Evolutionary conservation across 2,113 vertebrate genomes (phyloP).

Genomic region (Colistium nudipinnis): DNA sequence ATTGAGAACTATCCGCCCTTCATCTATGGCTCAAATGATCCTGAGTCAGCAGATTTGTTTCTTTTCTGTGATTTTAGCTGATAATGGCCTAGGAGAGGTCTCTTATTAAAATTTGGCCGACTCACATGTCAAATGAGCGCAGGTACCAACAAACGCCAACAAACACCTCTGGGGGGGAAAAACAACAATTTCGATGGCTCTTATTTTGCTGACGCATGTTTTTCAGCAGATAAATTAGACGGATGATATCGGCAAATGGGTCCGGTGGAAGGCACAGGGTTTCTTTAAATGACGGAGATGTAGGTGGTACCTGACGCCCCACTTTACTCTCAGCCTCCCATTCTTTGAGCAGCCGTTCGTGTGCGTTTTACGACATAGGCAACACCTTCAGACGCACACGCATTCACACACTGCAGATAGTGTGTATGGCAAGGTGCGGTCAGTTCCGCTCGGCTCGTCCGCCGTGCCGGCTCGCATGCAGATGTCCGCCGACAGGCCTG

Average conservation of each 20-base stretch:
- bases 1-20: conserved; percentile 50
- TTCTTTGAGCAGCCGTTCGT: too few species aligned
- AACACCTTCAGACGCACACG: background rate
- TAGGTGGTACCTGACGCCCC: too few species aligned
- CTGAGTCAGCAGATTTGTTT: conserved; percentile 53
- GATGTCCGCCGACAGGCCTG: conserved; percentile 65
- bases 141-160: conserved; percentile 7
- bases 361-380: background rate
- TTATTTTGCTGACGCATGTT: background rate
- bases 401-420: too few species aligned
- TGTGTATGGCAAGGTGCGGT: conserved; percentile 47
- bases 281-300: too few species aligned
- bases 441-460: conserved; percentile 60
- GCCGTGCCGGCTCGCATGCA: conserved; percentile 72
- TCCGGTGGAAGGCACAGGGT: too few species aligned
- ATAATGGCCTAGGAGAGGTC: conserved; percentile 73
- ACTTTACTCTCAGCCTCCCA: too few species aligned
- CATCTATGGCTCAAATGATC: conserved; percentile 59
- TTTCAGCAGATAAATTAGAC: background rate
- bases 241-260: background rate
- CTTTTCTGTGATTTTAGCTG: conserved; percentile 73
- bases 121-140: conserved; percentile 30
- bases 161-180: background rate
- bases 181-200: conserved; percentile 6
- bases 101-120: conserved; percentile 61